phyloP scores from a whole-genome alignment of 2,888 invertebrate genomes.

The Palloptera scutellata region DNA sequence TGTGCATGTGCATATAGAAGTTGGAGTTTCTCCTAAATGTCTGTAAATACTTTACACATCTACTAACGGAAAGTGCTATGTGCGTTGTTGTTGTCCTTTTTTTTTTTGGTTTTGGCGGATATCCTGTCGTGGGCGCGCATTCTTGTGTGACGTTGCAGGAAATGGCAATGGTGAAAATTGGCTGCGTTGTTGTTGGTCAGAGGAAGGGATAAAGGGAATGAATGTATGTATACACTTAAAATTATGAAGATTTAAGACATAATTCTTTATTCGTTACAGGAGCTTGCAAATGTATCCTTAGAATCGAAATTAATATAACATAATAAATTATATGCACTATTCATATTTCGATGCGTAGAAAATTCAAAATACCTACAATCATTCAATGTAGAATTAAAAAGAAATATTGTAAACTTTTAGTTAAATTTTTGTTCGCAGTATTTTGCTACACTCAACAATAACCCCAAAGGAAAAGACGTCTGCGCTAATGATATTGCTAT shows the following conservation, averaged over 20 bases:
- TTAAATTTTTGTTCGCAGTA: no score
- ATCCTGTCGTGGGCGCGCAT: constrained; percentile 4
- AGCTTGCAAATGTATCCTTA: background rate
- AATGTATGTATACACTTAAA: no score
- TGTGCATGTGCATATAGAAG: background rate
- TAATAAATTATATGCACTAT: background rate
- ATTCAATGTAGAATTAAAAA: no score
- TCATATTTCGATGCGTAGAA: no score
- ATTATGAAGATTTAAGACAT: no score
- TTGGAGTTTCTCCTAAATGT: background rate
- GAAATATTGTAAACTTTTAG: no score
- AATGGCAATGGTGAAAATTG: constrained; percentile 38
- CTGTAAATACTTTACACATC: no score
- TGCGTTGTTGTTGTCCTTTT: no score
- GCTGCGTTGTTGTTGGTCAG: constrained; percentile 5
- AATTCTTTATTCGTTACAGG: background rate
- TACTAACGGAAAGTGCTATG: no score
- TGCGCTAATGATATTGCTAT: constrained; percentile 10
- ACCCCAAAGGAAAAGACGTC: constrained; percentile 15
- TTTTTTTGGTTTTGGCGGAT: background rate
- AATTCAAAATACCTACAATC: no score
- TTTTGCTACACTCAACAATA: no score
- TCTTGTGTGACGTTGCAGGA: constrained; percentile 28
- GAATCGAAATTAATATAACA: background rate
- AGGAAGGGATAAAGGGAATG: background rate